Evolutionary conservation across 1,140 invertebrate genomes (phyloP).

Genomic region (Drosophila orena): DNA sequence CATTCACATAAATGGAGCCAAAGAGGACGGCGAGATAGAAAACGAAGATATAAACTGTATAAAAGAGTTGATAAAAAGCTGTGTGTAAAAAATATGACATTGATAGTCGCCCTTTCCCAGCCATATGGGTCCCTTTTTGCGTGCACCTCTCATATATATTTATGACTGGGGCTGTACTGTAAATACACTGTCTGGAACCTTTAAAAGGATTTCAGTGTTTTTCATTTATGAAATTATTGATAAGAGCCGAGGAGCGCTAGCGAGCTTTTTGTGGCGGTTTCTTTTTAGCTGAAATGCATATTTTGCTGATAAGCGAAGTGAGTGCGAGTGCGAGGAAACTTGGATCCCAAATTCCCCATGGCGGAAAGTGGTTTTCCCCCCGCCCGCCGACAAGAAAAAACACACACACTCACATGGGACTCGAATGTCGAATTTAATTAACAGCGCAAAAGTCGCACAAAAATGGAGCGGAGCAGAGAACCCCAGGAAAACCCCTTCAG

Average conservation of each 20-base stretch:
- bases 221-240: constrained; percentile 82
- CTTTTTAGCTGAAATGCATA: constrained; percentile 64
- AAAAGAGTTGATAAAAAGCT: constrained; percentile 68
- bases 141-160: constrained; percentile 58
- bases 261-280: constrained; percentile 45
- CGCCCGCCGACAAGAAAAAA: background rate
- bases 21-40: constrained; percentile 52
- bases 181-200: constrained; percentile 39
- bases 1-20: constrained; percentile 28
- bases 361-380: constrained; percentile 43
- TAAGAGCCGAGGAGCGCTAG: constrained; percentile 48
- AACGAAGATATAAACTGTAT: constrained; percentile 82
- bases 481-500: constrained; percentile 33
- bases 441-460: constrained; percentile 69
- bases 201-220: constrained; percentile 83
- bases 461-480: constrained; percentile 44
- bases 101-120: constrained; percentile 59
- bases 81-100: constrained; percentile 67
- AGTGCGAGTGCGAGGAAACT: constrained; percentile 35
- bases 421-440: constrained; percentile 77
- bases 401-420: constrained; percentile 22
- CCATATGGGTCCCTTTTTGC: constrained; percentile 38
- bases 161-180: constrained; percentile 59
- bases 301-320: constrained; percentile 42
- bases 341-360: constrained; percentile 47